These are phyloP conservation scores for Istiophorus platypterus DNA, from an alignment of 2,113 vertebrate species.

Conservation along the genomic window DNA sequence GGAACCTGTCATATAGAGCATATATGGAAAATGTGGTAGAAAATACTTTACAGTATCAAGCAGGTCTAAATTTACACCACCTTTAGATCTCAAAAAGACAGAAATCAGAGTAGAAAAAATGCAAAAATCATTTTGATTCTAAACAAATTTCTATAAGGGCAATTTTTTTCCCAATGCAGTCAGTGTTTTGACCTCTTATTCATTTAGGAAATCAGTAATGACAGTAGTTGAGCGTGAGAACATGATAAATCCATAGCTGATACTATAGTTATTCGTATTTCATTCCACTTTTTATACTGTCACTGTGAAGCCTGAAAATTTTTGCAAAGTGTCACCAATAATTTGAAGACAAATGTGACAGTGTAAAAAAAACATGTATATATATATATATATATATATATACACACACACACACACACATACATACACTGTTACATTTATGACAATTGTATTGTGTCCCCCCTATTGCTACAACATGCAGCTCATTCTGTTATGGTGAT, in stretches of 20 bases:
- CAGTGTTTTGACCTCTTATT: constrained; percentile 2
- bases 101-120: background rate
- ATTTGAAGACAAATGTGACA: background rate
- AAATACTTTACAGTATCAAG: background rate
- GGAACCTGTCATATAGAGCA: background rate
- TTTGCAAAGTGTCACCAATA: background rate
- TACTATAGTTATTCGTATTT: constrained; percentile 11
- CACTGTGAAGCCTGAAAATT: background rate
- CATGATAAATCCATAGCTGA: background rate
- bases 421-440: too few relatives aligned
- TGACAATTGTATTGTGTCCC: constrained; percentile 4
- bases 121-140: background rate
- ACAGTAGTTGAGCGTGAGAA: constrained; percentile 7
- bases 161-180: constrained; percentile 1
- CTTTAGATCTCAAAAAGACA: background rate
- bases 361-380: too few relatives aligned
- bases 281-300: background rate
- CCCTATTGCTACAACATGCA: constrained; percentile 8
- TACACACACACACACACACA: too few relatives aligned
- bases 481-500: constrained; percentile 54
- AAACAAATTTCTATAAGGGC: background rate
- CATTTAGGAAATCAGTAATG: constrained; percentile 18
- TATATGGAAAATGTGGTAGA: too few relatives aligned
- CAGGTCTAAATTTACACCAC: background rate
- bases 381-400: too few relatives aligned